Evolutionary conservation across 2,113 vertebrate genomes (phyloP).

Genomic region (Misgurnus anguillicaudatus): DNA sequence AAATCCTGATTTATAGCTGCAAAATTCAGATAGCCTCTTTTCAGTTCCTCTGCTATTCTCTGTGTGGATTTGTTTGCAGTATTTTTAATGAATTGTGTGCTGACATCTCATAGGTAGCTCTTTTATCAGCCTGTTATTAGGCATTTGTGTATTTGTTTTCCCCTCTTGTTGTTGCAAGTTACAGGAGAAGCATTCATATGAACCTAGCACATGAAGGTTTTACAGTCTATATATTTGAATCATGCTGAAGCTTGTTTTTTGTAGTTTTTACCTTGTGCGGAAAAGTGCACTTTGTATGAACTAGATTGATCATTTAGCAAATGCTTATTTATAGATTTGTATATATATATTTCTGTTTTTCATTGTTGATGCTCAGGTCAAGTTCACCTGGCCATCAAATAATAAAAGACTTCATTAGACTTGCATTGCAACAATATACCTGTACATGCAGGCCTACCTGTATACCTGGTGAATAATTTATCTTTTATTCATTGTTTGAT

Average conservation of each 20-base stretch:
- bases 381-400: neutral
- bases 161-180: neutral
- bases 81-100: conserved; percentile 15
- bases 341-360: neutral
- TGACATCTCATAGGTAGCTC: neutral
- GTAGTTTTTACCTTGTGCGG: neutral
- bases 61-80: conserved; percentile 8
- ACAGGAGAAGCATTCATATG: neutral
- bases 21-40: conserved; percentile 24
- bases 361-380: neutral
- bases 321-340: neutral
- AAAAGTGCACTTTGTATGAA: neutral
- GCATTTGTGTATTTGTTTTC: neutral
- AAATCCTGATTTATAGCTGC: conserved; percentile 30
- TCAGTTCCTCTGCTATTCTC: neutral
- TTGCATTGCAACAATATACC: neutral
- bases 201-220: neutral
- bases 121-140: conserved; percentile 12
- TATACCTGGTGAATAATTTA: neutral
- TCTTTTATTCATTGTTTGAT: neutral
- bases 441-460: neutral
- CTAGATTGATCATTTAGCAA: neutral
- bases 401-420: neutral
- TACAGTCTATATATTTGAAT: neutral
- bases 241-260: neutral